Evolutionary conservation across 1,140 invertebrate species (phyloP).

Genomic region (Rhyzopertha dominica): DNA sequence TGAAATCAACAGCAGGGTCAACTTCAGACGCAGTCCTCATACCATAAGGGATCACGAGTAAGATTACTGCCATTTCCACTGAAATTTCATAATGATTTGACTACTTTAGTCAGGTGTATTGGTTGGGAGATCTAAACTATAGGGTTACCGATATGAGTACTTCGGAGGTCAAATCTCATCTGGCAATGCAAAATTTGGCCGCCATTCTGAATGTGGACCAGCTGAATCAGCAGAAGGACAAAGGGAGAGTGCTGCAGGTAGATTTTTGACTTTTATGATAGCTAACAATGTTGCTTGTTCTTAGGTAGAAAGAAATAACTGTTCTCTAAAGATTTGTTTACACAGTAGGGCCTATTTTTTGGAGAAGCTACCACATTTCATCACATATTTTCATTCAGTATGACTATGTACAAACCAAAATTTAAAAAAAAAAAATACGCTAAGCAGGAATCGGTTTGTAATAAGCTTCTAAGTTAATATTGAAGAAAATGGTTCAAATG

Average conservation of each 20-base stretch:
- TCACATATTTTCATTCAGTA: too few species aligned
- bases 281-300: too few species aligned
- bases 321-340: not conserved
- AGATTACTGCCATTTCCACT: constrained; percentile 39
- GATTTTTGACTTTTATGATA: constrained; percentile 12
- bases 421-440: too few species aligned
- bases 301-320: not conserved
- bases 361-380: too few species aligned
- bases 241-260: constrained; percentile 46
- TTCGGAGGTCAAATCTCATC: constrained; percentile 64
- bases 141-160: constrained; percentile 79
- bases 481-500: too few species aligned
- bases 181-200: constrained; percentile 61
- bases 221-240: constrained; percentile 70
- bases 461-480: too few species aligned
- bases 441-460: too few species aligned
- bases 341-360: too few species aligned
- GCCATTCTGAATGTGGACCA: constrained; percentile 81
- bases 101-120: constrained; percentile 82
- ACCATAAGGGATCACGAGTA: constrained; percentile 92
- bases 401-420: too few species aligned
- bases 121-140: constrained; percentile 98
- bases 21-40: constrained; percentile 65
- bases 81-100: constrained; percentile 5
- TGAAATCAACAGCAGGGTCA: constrained; percentile 75